Evolutionary conservation across 2,888 invertebrate species (phyloP).

Genomic region (Pogonocherus hispidulus): DNA sequence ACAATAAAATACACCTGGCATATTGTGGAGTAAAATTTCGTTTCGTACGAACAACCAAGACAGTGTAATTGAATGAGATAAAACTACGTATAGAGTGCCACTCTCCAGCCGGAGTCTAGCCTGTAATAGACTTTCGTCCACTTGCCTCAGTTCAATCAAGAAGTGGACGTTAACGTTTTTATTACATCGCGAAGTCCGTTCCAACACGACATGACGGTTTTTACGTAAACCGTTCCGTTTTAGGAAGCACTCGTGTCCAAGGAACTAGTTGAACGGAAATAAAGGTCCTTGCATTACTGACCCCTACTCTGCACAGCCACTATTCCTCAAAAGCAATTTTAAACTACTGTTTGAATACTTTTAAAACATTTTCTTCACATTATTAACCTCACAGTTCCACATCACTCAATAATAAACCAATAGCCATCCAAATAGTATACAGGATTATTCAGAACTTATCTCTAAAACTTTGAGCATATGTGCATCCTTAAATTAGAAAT

Average conservation of each 20-base stretch:
- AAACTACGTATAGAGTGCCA: slow-evolving; percentile 42
- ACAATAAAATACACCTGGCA: too few relatives aligned
- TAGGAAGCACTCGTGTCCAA: neutral
- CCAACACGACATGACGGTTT: slow-evolving; percentile 25
- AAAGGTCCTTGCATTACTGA: neutral
- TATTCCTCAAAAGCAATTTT: too few relatives aligned
- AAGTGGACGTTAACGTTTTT: slow-evolving; percentile 41
- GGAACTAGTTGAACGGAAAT: neutral
- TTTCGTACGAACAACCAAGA: slow-evolving; percentile 37
- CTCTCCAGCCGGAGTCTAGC: slow-evolving; percentile 39
- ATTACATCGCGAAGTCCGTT: slow-evolving; percentile 32
- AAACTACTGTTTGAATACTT: too few relatives aligned
- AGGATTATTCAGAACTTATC: too few relatives aligned
- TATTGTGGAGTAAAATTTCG: too few relatives aligned
- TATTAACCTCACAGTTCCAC: too few relatives aligned
- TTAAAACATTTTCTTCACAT: too few relatives aligned
- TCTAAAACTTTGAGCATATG: too few relatives aligned
- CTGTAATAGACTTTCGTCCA: slow-evolving; percentile 48
- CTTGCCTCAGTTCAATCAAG: slow-evolving; percentile 39
- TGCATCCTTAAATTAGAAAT: too few relatives aligned
- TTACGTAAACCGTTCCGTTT: slow-evolving; percentile 18
- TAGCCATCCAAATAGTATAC: too few relatives aligned
- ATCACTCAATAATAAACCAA: too few relatives aligned
- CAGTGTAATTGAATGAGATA: slow-evolving; percentile 49
- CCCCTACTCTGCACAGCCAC: too few relatives aligned